Base-by-base conservation (phyloP, 2,113 vertebrate species). In the Cinclus mexicanus region DNA sequence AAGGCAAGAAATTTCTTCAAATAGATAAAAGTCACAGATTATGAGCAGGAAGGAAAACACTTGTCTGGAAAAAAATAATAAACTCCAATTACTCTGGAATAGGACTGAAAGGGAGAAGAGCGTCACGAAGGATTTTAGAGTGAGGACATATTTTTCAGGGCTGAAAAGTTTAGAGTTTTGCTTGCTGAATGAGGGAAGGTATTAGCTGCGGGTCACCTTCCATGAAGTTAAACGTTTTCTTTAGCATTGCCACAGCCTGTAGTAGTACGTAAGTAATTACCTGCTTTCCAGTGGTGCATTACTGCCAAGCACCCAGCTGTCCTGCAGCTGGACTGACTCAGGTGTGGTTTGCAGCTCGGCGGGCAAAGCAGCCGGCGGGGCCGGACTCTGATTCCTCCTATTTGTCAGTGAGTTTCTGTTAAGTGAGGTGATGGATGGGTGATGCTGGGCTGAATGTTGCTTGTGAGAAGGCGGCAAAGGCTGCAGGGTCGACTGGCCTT, bases 261-360 rank as follows among this genome's bases (percentile, higher is more conserved):
- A 23, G 12, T 13, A 31, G 82, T 55, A 93, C 18, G 83, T 89
- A 75, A 50, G 72, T 49, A 64, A 59, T 98, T 98, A 99, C 99
- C 99, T 99, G 99, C 99, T 99, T 98, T 99, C 99, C 99, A 99
- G 98, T 98, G 99, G 99, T 50, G 99, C 99, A 98, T 99, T 99
- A 98, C 99, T 99, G 98, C 99, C 99, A 98, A 99, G 98, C 97
- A 99, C 99, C 99, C 99, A 99, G 99, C 99, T 99, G 99, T 99
- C 99, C 98, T 99, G 99, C 99, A 99, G 99, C 99, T 99, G 99
- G 98, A 99, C 99, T 95, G 99, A 99, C 99, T 99, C 99, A 85
- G 99, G 99, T 97, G 99, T 99, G 97, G 99, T 99, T 98, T 99
- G 99, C 98, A 99, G 98, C 98, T 99, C 99, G 97, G 99, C 98